phyloP scores from a whole-genome alignment of 2,797 vertebrate species.

The Pachyuromys duprasi region DNA sequence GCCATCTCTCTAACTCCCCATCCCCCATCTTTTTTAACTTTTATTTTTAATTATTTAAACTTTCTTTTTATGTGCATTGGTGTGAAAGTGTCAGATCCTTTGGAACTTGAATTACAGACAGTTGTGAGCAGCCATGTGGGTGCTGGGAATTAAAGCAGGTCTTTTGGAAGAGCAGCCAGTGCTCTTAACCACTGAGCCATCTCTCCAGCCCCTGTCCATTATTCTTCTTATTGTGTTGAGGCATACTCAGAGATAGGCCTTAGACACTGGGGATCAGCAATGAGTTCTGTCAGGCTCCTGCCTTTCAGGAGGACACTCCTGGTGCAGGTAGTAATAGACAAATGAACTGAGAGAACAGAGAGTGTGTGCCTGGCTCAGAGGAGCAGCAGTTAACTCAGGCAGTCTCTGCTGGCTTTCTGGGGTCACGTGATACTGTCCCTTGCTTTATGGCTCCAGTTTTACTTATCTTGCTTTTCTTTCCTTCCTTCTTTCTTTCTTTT shows the following conservation, averaged over 20 bases:
- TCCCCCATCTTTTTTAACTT: too few species aligned
- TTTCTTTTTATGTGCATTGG: too few species aligned
- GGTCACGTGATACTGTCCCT: not conserved
- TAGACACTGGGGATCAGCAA: too few species aligned
- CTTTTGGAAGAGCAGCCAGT: too few species aligned
- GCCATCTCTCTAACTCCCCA: too few species aligned
- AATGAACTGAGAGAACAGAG: fast-evolving
- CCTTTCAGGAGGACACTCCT: not conserved
- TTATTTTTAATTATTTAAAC: too few species aligned
- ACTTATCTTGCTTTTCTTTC: not conserved
- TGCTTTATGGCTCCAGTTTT: not conserved
- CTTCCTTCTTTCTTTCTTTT: not conserved
- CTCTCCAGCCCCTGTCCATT: too few species aligned
- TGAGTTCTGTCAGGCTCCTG: not conserved
- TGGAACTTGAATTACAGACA: too few species aligned
- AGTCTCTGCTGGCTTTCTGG: not conserved
- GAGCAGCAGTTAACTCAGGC: not conserved
- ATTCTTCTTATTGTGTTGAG: not conserved
- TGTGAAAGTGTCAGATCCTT: too few species aligned
- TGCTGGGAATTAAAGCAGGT: too few species aligned
- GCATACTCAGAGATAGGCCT: not conserved
- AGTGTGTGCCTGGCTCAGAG: not conserved
- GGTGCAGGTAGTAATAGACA: not conserved
- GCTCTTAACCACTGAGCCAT: too few species aligned
- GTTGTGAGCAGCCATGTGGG: too few species aligned